Percentiles rank a stretch among this genome's conserved stretches.
Evolutionary conservation across 1,140 invertebrate species (phyloP).

Genomic region (Caenorhabditis latens): DNA sequence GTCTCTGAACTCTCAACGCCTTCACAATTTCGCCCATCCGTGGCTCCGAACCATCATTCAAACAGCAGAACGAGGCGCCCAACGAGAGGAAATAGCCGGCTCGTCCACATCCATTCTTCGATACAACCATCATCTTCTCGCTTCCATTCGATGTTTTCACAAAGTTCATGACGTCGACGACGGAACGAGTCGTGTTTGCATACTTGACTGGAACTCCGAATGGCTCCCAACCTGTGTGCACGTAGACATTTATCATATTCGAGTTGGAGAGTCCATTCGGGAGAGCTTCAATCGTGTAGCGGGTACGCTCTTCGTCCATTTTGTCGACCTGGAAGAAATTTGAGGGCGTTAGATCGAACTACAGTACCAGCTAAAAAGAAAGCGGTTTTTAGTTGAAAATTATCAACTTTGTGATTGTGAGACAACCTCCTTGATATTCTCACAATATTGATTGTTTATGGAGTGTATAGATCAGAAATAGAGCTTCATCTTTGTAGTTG

Average conservation of each 20-base stretch:
- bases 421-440: too few species aligned
- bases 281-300: conserved; percentile 29
- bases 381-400: too few species aligned
- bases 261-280: conserved; percentile 27
- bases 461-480: too few species aligned
- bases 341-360: too few species aligned
- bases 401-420: too few species aligned
- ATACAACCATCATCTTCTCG: conserved; percentile 32
- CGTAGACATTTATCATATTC: conserved; percentile 21
- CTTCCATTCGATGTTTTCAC: conserved; percentile 36
- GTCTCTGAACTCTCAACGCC: conserved; percentile 21
- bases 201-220: conserved; percentile 9
- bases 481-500: too few species aligned
- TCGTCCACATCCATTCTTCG: conserved; percentile 29
- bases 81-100: conserved; percentile 18
- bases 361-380: too few species aligned
- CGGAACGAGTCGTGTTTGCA: conserved; percentile 41
- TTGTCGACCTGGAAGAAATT: not conserved
- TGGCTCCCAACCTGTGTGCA: conserved; percentile 37
- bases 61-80: conserved; percentile 21
- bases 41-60: conserved; percentile 41
- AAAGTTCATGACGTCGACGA: conserved; percentile 45
- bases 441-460: too few species aligned
- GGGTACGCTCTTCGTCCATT: conserved; percentile 30
- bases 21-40: conserved; percentile 14